Evolutionary conservation across 2,888 invertebrate genomes (phyloP).

Genomic region (Apodemia hepburni): DNA sequence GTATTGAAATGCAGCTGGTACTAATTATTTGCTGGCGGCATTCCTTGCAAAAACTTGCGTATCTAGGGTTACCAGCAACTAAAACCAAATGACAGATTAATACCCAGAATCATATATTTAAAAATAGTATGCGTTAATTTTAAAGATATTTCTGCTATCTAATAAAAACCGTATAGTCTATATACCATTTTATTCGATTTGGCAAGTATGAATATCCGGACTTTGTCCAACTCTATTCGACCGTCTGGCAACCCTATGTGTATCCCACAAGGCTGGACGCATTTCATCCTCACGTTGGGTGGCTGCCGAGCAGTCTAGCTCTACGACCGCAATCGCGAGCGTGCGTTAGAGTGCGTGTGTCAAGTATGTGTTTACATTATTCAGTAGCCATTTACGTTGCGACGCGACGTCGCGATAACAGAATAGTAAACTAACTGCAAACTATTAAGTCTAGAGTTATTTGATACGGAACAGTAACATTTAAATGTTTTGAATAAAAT

Average conservation of each 20-base stretch:
- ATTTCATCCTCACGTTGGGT: conserved; percentile 45
- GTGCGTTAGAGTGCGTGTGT: conserved; percentile 27
- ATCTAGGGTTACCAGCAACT: neutral
- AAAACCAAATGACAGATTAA: neutral
- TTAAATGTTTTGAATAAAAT: no score
- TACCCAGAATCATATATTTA: neutral
- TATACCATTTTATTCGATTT: no score
- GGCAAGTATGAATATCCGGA: neutral
- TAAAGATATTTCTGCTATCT: no score
- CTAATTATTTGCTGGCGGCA: conserved; percentile 38
- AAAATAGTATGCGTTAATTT: no score
- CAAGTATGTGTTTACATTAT: conserved; percentile 1
- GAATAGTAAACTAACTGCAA: neutral
- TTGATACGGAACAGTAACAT: no score
- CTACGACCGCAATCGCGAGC: conserved; percentile 24
- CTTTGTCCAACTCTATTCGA: neutral
- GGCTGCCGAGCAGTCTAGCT: conserved; percentile 61
- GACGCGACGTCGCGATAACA: neutral
- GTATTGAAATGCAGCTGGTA: conserved; percentile 36
- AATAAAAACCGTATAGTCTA: no score
- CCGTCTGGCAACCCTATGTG: conserved; percentile 28
- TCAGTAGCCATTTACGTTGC: neutral
- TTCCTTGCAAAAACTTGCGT: conserved; percentile 36
- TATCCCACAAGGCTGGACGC: conserved; percentile 36
- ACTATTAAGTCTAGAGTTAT: neutral